phyloP scores from a whole-genome alignment of 2,888 invertebrate species.

The Ramazzottius varieornatus region DNA sequence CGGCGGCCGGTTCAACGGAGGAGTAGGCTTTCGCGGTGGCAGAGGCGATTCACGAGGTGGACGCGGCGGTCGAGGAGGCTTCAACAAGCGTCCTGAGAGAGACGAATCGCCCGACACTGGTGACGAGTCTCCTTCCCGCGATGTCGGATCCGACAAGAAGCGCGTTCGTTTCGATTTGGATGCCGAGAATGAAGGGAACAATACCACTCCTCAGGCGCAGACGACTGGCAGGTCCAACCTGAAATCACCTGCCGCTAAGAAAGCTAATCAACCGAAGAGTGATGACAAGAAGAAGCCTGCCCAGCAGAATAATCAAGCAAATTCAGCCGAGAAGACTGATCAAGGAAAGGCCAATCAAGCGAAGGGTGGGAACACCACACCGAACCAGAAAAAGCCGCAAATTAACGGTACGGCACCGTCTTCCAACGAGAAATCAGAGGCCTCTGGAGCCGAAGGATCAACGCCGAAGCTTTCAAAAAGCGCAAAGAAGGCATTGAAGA shows the following conservation, averaged over 20 bases:
- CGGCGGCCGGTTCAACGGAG: neutral
- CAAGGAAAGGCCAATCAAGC: neutral
- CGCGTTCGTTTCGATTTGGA: neutral
- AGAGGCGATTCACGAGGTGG: neutral
- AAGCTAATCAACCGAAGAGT: too few relatives aligned
- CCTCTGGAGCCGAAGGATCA: too few relatives aligned
- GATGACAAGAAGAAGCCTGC: neutral
- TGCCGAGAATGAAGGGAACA: neutral
- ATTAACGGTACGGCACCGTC: too few relatives aligned
- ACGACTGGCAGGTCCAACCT: too few relatives aligned
- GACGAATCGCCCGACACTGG: neutral
- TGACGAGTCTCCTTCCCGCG: neutral
- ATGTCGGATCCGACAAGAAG: neutral
- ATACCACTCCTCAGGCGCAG: too few relatives aligned
- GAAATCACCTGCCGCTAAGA: too few relatives aligned
- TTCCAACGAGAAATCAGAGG: too few relatives aligned
- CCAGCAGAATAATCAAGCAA: neutral
- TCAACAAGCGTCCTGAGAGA: neutral
- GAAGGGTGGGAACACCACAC: too few relatives aligned
- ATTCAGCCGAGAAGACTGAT: neutral
- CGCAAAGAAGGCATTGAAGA: too few relatives aligned
- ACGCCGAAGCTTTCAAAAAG: too few relatives aligned
- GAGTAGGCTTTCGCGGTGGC: neutral
- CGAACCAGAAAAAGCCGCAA: too few relatives aligned
- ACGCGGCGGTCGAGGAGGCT: constrained; percentile 1